phyloP scores from a whole-genome alignment of 2,113 vertebrate species.

The Camarhynchus parvulus region DNA sequence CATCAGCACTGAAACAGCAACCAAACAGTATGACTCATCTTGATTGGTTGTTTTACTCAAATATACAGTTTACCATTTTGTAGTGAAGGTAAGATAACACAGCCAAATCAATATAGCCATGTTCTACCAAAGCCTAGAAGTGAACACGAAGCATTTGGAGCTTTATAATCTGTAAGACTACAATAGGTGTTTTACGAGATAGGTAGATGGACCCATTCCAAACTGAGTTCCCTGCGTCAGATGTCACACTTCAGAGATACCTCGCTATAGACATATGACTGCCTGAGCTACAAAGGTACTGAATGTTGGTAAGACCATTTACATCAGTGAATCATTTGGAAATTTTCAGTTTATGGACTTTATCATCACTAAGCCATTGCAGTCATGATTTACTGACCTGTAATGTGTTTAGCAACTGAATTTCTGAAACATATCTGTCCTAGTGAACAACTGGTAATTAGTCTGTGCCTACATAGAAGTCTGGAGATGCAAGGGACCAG shows the following conservation, averaged over 20 bases:
- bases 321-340: neutral
- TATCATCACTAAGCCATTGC: neutral
- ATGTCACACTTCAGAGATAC: neutral
- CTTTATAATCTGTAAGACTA: neutral
- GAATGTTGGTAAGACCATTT: neutral
- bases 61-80: neutral
- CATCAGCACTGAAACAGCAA: neutral
- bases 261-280: neutral
- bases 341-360: neutral
- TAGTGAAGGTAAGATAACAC: neutral
- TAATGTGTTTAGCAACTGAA: neutral
- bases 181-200: neutral
- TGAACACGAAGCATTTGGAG: neutral
- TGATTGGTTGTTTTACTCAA: neutral
- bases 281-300: neutral
- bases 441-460: neutral
- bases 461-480: neutral
- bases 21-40: neutral
- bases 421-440: neutral
- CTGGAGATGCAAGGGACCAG: neutral
- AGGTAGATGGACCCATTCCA: neutral
- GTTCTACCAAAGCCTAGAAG: neutral
- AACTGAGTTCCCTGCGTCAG: neutral
- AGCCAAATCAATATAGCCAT: neutral
- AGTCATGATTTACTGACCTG: neutral